Evolutionary conservation across 1,140 invertebrate species (phyloP).

Genomic region (Aplysia californica): DNA sequence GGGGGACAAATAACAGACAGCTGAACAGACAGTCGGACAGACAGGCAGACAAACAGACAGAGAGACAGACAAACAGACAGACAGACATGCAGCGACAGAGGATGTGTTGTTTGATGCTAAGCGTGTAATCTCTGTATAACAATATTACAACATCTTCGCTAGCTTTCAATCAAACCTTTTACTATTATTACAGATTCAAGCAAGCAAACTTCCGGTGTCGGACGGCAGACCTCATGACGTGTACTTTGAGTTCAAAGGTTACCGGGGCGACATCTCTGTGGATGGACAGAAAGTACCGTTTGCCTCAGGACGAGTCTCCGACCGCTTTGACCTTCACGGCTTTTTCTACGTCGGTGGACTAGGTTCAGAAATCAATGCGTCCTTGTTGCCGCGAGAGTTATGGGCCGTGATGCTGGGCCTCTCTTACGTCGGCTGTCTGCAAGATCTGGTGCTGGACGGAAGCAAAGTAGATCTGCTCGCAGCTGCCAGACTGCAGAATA

Average conservation of each 20-base stretch:
- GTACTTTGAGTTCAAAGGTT: conserved; percentile 69
- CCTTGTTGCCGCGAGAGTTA: conserved; percentile 83
- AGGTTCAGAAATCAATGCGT: conserved; percentile 56
- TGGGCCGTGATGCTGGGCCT: conserved; percentile 91
- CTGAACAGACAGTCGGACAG: no score
- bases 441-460: conserved; percentile 93
- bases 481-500: conserved; percentile 88
- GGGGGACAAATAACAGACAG: no score
- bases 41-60: no score
- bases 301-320: conserved; percentile 74
- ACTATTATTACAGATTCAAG: conserved; percentile 79
- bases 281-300: conserved; percentile 92
- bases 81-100: no score
- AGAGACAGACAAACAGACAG: no score
- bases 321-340: conserved; percentile 88
- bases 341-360: conserved; percentile 85
- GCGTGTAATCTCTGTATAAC: no score
- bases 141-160: no score
- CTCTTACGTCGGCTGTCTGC: conserved; percentile 95
- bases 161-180: no score
- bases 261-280: conserved; percentile 86
- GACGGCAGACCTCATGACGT: conserved; percentile 94
- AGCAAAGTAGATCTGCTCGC: conserved; percentile 90
- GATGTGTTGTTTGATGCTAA: no score
- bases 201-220: conserved; percentile 73